Conservation (phyloP, 2,113 vertebrate genomes). For the Ancistrus triradiatus region DNA sequence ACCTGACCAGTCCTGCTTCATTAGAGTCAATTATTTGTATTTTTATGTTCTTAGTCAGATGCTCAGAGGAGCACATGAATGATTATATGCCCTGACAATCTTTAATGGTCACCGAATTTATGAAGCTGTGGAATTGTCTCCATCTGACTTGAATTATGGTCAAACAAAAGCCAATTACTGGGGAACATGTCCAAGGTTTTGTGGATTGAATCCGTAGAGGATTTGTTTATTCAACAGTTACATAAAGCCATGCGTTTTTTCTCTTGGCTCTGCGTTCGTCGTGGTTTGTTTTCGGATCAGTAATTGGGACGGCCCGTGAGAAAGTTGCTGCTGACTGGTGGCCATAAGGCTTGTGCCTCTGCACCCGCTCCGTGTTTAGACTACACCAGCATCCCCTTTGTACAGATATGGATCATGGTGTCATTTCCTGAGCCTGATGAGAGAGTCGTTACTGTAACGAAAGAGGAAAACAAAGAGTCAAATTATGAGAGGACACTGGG, state of each 20-base stretch:
- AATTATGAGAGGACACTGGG: background rate
- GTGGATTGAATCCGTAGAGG: too few relatives aligned
- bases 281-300: slow-evolving; percentile 1
- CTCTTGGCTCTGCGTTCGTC: background rate
- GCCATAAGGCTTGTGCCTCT: slow-evolving; percentile 4
- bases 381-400: slow-evolving; percentile 54
- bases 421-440: slow-evolving; percentile 54
- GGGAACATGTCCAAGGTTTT: too few relatives aligned
- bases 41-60: too few relatives aligned
- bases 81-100: too few relatives aligned
- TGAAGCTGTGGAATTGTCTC: too few relatives aligned
- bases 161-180: too few relatives aligned
- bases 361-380: slow-evolving; percentile 53
- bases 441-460: slow-evolving; percentile 53
- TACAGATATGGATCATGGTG: slow-evolving; percentile 59
- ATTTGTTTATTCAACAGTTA: too few relatives aligned
- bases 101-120: too few relatives aligned
- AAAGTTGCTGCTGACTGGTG: background rate
- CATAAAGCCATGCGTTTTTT: background rate
- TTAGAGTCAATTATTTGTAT: too few relatives aligned
- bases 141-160: too few relatives aligned
- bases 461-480: slow-evolving; percentile 37
- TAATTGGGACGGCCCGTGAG: background rate
- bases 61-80: too few relatives aligned
- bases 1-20: too few relatives aligned